Base-by-base conservation (phyloP, 2,888 invertebrate genomes). In the Tipula lateralis region DNA sequence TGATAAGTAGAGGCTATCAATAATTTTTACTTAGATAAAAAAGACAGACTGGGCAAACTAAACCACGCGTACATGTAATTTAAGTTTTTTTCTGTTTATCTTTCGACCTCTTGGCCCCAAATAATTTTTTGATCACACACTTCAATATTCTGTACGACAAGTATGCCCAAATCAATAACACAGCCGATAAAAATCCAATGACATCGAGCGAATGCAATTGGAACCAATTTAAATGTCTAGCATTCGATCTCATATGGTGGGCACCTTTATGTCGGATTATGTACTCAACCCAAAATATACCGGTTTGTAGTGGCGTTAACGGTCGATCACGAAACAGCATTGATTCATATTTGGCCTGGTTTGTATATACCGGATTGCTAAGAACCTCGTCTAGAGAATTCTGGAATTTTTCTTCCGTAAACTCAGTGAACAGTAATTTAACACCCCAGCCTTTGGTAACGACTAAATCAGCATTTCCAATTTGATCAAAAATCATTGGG, bases 201-300 rank as follows among this genome's bases (percentile, higher is more conserved):
- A 91, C 89, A 86, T 91, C 91, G 19, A 91, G 12, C 90, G 91
- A 91, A 36, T 86, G 88, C 85, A 89, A 90, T 0, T 88, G 89
- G 4, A 90, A 50, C 90, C 91, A 91, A 85, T 87, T 89, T 34
- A 91, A 85, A 29, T 90, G 86, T 30, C 88, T 85, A 0, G 90
- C 90, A 24, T 91, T 90, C 87, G 90, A 91, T 85, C 90, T 91
- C 86, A 91, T 89, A 85, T 88, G 89, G 1, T 88, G 87, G 0
- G 91, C 91, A 29, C 91, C 91, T 84, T 90, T 90, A 87, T 91
- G 87, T 83, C 91, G 89, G 5, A 91, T 89, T 0, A 91, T 89
- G 86, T 91, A 91, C 86, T 91, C 91, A 34, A 91, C 89, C 91
- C 91, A 91, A 87, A 87, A 91, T 86, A 91, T 89, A 0, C 91